These are phyloP conservation scores for Narcine bancroftii DNA, from an alignment of 2,113 vertebrate genomes.

Conservation along the genomic window DNA sequence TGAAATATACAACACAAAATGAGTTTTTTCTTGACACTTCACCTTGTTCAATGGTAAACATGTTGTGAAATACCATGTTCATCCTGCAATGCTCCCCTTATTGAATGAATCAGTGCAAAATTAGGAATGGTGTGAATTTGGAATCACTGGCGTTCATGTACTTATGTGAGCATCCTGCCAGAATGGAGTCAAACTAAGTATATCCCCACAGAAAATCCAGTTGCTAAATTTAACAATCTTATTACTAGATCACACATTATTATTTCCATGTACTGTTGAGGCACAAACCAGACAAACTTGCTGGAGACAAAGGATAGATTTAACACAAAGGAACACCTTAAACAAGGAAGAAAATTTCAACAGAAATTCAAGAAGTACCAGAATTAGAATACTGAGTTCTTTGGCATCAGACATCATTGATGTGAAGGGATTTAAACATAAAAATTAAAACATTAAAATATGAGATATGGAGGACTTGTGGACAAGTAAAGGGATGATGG, in stretches of 20 bases:
- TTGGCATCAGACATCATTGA: background rate
- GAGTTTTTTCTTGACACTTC: background rate
- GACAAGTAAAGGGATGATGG: background rate
- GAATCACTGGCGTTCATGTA: background rate
- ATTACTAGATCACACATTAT: background rate
- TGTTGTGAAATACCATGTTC: background rate
- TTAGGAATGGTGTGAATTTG: background rate
- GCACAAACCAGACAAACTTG: background rate
- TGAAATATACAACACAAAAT: background rate
- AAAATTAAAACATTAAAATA: background rate
- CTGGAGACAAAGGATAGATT: background rate
- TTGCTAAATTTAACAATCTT: background rate
- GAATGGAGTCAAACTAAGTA: background rate
- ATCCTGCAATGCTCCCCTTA: background rate
- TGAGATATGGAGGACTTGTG: background rate
- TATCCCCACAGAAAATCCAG: background rate
- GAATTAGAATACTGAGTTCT: background rate
- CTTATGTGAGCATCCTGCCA: background rate
- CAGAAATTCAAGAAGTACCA: background rate
- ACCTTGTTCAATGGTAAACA: background rate
- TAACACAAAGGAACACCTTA: background rate
- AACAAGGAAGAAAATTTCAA: background rate
- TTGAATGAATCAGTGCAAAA: background rate
- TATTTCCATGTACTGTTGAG: no score
- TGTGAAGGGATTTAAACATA: background rate